These are phyloP conservation scores for Coenonympha glycerion DNA, from an alignment of 2,888 invertebrate genomes.

Conservation along the genomic window DNA sequence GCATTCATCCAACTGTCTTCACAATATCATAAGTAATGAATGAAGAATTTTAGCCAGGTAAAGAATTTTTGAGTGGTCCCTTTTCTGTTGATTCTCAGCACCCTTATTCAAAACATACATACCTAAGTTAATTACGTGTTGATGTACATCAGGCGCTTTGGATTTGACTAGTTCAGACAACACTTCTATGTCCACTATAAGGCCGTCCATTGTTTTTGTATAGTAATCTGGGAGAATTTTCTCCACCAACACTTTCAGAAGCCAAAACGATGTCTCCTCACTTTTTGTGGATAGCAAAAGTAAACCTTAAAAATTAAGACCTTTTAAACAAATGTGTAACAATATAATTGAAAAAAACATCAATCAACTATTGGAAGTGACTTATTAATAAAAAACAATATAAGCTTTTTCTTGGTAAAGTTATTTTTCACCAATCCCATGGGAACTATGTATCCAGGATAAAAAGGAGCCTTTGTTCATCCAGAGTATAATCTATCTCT, in stretches of 20 bases:
- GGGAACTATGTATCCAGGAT: too few species aligned
- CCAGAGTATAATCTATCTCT: too few species aligned
- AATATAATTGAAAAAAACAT: background rate
- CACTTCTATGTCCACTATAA: slow-evolving; percentile 92
- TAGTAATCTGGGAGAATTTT: slow-evolving; percentile 93
- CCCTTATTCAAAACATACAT: slow-evolving; percentile 33
- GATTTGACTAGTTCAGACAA: slow-evolving; percentile 89
- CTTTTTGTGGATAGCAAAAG: slow-evolving; percentile 89
- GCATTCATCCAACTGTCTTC: too few species aligned
- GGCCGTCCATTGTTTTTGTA: slow-evolving; percentile 90
- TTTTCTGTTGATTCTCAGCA: too few species aligned
- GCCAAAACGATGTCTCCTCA: slow-evolving; percentile 95
- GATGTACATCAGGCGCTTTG: slow-evolving; percentile 86
- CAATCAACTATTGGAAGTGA: too few species aligned
- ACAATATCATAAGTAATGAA: too few species aligned
- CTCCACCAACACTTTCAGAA: slow-evolving; percentile 91
- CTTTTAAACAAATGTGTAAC: background rate
- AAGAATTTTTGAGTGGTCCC: too few species aligned
- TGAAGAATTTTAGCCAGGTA: too few species aligned
- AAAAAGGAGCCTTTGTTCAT: too few species aligned
- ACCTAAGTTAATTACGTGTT: slow-evolving; percentile 86
- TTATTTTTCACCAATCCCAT: too few species aligned
- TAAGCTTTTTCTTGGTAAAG: too few species aligned
- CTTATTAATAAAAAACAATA: too few species aligned
- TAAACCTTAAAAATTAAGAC: slow-evolving; percentile 79